Evolutionary conservation across 2,888 invertebrate genomes (phyloP).

Genomic region (Plusia festucae): DNA sequence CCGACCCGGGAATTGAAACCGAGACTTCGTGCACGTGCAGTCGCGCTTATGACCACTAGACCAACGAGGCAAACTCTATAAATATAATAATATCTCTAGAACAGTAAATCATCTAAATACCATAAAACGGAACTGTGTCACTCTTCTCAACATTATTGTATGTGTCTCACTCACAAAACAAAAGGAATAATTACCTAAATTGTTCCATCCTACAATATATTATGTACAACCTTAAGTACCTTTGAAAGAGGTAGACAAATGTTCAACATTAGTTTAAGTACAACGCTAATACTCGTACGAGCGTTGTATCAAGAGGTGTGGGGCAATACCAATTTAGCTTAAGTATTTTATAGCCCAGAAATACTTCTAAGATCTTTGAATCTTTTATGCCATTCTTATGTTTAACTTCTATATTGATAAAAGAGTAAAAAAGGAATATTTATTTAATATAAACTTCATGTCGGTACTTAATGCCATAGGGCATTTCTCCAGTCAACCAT

Average conservation of each 20-base stretch:
- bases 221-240: conserved; percentile 5
- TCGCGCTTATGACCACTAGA: too few species aligned
- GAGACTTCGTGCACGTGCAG: too few species aligned
- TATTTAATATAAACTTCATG: too few species aligned
- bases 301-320: background rate
- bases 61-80: too few species aligned
- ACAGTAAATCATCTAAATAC: background rate
- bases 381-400: too few species aligned
- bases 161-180: background rate
- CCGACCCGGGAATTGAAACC: too few species aligned
- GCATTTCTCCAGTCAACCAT: too few species aligned
- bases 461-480: too few species aligned
- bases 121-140: background rate
- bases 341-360: background rate
- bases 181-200: conserved; percentile 4
- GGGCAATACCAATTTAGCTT: background rate
- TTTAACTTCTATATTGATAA: too few species aligned
- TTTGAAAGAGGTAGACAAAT: background rate
- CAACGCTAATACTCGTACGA: conserved; percentile 1
- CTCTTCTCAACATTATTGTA: background rate
- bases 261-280: background rate
- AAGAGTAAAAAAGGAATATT: too few species aligned
- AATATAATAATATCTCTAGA: too few species aligned
- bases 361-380: background rate
- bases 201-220: background rate